Conservation (phyloP, 2,888 invertebrate species). For the Parascotia fuliginaria region DNA sequence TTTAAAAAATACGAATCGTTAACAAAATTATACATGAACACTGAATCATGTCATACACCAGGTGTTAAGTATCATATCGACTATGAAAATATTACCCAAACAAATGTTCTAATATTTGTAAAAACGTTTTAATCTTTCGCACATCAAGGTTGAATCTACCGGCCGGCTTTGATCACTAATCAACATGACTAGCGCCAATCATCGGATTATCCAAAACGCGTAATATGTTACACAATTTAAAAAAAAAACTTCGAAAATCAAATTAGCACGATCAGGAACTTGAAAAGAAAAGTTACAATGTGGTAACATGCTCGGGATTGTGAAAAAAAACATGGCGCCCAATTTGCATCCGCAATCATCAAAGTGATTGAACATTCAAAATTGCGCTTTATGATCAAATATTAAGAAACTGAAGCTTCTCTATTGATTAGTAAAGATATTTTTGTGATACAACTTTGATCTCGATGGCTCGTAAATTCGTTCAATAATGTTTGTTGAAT, state of each 20-base stretch:
- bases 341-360: conserved; percentile 56
- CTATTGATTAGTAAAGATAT: conserved; percentile 58
- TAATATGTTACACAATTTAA: conserved; percentile 53
- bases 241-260: conserved; percentile 63
- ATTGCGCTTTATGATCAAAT: conserved; percentile 54
- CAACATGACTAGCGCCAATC: conserved; percentile 49
- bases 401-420: conserved; percentile 47
- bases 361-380: conserved; percentile 55
- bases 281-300: conserved; percentile 57
- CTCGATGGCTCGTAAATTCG: conserved; percentile 74
- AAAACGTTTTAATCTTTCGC: conserved; percentile 56
- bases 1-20: too few species aligned
- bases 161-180: conserved; percentile 62
- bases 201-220: conserved; percentile 49
- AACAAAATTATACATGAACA: conserved; percentile 23
- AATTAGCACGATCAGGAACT: conserved; percentile 63
- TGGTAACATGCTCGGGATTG: conserved; percentile 65
- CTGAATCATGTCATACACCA: conserved; percentile 37
- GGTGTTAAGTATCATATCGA: conserved; percentile 37
- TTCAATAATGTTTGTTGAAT: conserved; percentile 77
- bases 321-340: conserved; percentile 67
- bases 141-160: conserved; percentile 46
- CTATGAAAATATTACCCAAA: conserved; percentile 39
- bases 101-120: conserved; percentile 51
- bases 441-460: conserved; percentile 73